phyloP scores from a whole-genome alignment of 2,888 invertebrate genomes.

The Pristionchus fissidentatus region DNA sequence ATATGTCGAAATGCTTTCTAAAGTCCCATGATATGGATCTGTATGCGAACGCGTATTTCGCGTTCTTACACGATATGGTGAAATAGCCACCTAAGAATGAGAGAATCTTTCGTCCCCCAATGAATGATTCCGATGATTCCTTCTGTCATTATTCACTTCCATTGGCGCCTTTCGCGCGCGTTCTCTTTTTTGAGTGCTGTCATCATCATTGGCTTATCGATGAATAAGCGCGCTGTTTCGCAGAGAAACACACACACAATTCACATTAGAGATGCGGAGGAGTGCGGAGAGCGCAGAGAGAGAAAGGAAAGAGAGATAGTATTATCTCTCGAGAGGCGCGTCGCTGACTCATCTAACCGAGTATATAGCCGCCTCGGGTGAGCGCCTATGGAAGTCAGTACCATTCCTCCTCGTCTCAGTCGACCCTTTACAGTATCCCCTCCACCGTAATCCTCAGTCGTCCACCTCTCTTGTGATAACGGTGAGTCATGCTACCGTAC shows the following conservation, averaged over 20 bases:
- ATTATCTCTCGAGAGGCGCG: no score
- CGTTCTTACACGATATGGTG: neutral
- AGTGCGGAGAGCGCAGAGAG: neutral
- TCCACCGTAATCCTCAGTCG: neutral
- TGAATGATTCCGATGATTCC: neutral
- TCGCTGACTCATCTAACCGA: neutral
- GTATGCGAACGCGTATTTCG: neutral
- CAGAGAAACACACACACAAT: conserved; percentile 1
- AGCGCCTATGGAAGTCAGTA: neutral
- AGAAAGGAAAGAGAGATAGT: conserved; percentile 8
- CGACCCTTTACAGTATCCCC: neutral
- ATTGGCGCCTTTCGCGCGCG: neutral
- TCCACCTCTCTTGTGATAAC: neutral
- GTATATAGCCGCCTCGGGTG: neutral
- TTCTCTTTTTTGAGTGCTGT: conserved; percentile 39
- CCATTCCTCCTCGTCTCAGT: neutral
- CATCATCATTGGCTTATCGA: conserved; percentile 42
- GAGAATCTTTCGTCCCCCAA: neutral
- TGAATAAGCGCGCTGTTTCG: conserved; percentile 26
- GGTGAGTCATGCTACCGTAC: no score
- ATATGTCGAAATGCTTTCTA: neutral
- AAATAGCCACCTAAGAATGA: neutral
- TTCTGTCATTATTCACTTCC: neutral
- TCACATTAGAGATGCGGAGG: neutral
- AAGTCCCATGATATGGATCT: neutral